A percentile compares a stretch with the other conserved stretches of the same genome.
phyloP scores from a whole-genome alignment of 2,113 vertebrate species.

The Cercopithecus mona region DNA sequence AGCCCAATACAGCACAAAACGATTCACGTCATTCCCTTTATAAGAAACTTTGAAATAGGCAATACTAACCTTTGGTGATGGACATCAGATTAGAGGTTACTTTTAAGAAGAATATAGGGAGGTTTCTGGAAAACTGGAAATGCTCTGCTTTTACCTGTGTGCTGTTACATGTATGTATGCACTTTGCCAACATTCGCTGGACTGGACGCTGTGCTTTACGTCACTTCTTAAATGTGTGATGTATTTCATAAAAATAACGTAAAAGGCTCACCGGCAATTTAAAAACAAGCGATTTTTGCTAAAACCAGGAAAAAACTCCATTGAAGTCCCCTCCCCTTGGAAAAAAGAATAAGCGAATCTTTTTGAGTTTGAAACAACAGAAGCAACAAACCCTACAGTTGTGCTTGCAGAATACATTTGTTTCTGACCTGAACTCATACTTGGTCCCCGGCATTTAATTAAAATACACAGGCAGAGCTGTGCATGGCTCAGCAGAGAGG shows the following conservation, averaged over 20 bases:
- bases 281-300: not conserved
- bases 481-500: rapidly evolving
- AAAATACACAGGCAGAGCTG: rapidly evolving
- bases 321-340: no score
- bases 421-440: not conserved
- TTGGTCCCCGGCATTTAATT: rapidly evolving
- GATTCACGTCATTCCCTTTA: no score
- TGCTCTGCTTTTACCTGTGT: rapidly evolving
- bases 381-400: rapidly evolving
- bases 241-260: not conserved
- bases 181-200: rapidly evolving
- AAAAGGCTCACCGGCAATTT: not conserved
- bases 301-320: not conserved
- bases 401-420: rapidly evolving
- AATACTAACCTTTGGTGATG: no score
- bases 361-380: not conserved
- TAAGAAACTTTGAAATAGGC: no score
- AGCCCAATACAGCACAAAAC: no score
- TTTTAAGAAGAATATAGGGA: not conserved
- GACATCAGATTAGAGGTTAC: no score
- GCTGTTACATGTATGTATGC: not conserved
- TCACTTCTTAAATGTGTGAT: rapidly evolving
- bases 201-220: rapidly evolving
- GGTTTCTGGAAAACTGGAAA: rapidly evolving
- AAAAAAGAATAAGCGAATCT: not conserved